Evolutionary conservation across 2,797 vertebrate species (phyloP).

Genomic region (Danio albolineatus): DNA sequence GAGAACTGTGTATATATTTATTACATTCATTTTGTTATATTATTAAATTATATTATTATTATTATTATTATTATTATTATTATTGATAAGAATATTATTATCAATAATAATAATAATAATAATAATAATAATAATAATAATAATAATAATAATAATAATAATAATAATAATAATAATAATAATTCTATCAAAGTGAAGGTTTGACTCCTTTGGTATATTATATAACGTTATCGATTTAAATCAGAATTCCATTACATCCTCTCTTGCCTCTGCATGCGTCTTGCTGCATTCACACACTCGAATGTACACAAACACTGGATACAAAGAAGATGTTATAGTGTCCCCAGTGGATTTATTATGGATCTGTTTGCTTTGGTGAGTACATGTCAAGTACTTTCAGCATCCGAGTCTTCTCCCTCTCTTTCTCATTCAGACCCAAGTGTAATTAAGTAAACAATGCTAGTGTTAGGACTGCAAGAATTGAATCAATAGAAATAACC

Average conservation of each 20-base stretch:
- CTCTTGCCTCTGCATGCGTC: background rate
- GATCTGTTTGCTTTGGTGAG: slow-evolving; percentile 45
- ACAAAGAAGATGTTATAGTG: slow-evolving; percentile 33
- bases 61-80: too few species aligned
- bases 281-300: background rate
- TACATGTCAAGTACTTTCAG: slow-evolving; percentile 33
- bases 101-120: too few species aligned
- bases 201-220: background rate
- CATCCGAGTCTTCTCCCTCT: slow-evolving; percentile 16
- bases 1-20: too few species aligned
- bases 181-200: background rate
- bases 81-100: too few species aligned
- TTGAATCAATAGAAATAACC: slow-evolving; percentile 40
- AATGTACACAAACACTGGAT: slow-evolving; percentile 13
- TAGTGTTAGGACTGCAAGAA: slow-evolving; percentile 28
- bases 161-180: too few species aligned
- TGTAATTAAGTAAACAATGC: slow-evolving; percentile 44
- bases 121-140: too few species aligned
- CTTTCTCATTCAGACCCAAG: slow-evolving; percentile 27
- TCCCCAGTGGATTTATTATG: slow-evolving; percentile 42
- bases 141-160: too few species aligned
- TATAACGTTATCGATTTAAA: background rate
- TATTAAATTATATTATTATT: too few species aligned
- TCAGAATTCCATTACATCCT: background rate
- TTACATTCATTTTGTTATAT: too few species aligned